Evolutionary conservation across 2,888 invertebrate genomes (phyloP), one percentile per base, ranked within the genome.

Genomic region (Ectemnius lituratus): DNA sequence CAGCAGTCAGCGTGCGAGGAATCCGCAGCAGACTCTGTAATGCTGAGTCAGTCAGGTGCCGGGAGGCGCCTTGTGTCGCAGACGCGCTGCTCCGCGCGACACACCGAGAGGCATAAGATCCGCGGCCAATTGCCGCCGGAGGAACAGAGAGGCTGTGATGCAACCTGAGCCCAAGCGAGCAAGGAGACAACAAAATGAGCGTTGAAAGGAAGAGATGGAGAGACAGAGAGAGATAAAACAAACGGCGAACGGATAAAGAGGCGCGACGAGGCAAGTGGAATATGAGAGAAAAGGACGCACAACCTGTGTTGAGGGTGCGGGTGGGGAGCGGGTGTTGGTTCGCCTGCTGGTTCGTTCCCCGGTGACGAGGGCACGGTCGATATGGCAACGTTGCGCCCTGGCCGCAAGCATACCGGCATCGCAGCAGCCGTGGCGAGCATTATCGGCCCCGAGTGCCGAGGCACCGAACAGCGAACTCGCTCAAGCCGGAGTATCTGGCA

Each of bases 331-430:
- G 70, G 52, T 27, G 70, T 46, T 70, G 14, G 72, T 46, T 46
- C 37, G 69, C 47, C 66, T 14, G 71, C 62, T 79, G 47, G 63
- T 70, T 70, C 70, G 78, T 76, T 76, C 74, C 75, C 79, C 79
- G 83, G 79, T 79, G 83, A 82, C 84, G 84, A 78, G 83, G 80
- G 76, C 79, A 83, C 87, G 90, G 88, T 89, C 90, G 90, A 90
- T 90, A 90, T 89, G 90, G 89, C 89, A 89, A 89, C 90, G 86
- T 82, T 86, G 90, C 89, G 86, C 88, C 86, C 87, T 80, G 80
- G 80, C 84, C 11, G 67, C 75, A 77, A 76, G 79, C 80, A 87
- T 86, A 84, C 88, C 86, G 84, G 85, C 80, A 82, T 76, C 78
- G 76, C 69, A 74, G 77, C n/a, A 52, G 52, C 16, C 52, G 16